Conservation (phyloP, 2,797 vertebrate species). For the Hephaestus fuliginosus region DNA sequence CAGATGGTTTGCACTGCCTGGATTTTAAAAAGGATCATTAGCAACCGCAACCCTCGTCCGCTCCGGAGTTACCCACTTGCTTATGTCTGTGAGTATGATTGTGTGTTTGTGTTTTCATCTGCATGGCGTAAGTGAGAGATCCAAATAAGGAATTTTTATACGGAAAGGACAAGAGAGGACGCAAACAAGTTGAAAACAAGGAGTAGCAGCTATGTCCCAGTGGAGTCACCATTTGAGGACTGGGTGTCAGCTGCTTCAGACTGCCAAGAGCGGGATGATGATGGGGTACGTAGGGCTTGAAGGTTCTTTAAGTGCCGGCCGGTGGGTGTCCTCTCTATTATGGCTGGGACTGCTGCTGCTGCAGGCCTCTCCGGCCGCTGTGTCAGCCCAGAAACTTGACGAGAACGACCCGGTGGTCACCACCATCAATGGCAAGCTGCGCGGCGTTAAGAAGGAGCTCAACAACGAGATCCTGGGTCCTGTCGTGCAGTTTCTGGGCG, state of each 20-base stretch:
- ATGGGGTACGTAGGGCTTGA: slow-evolving; percentile 84
- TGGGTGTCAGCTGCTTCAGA: slow-evolving; percentile 78
- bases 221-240: slow-evolving; percentile 78
- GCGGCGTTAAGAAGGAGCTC: slow-evolving; percentile 97
- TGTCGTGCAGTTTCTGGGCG: slow-evolving; percentile 96
- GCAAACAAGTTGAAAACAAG: slow-evolving; percentile 36
- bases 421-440: slow-evolving; percentile 92
- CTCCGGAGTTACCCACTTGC: slow-evolving; percentile 36
- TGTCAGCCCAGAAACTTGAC: slow-evolving; percentile 92
- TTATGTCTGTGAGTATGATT: slow-evolving; percentile 43
- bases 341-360: slow-evolving; percentile 82
- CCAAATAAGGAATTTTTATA: slow-evolving; percentile 29
- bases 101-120: slow-evolving; percentile 55
- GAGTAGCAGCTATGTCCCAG: slow-evolving; percentile 86
- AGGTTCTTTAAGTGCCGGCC: slow-evolving; percentile 74
- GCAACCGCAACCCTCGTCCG: neutral
- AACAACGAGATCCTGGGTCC: slow-evolving; percentile 98
- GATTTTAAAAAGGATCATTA: slow-evolving; percentile 87
- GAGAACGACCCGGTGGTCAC: slow-evolving; percentile 95
- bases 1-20: slow-evolving; percentile 67
- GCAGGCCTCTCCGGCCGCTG: slow-evolving; percentile 84
- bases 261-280: slow-evolving; percentile 81
- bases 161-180: slow-evolving; percentile 45
- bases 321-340: slow-evolving; percentile 83
- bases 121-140: slow-evolving; percentile 61